Conservation (phyloP, 1,140 invertebrate genomes). For the Contarinia nasturtii region DNA sequence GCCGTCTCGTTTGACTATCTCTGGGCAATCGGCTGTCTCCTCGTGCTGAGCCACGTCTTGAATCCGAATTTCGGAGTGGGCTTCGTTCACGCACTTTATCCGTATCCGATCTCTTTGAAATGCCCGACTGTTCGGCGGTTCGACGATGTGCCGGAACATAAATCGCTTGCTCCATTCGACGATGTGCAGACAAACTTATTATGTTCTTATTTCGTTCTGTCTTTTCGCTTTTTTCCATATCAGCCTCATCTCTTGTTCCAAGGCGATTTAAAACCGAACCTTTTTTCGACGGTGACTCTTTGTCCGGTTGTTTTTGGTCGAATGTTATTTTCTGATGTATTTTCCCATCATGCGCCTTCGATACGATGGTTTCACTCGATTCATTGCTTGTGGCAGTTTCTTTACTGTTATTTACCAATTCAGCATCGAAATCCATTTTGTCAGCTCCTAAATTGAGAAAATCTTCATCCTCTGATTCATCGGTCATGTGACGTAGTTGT, state of each 20-base stretch:
- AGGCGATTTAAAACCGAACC: conserved; percentile 18
- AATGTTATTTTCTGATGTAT: not conserved
- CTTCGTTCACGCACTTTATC: too few species aligned
- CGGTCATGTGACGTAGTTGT: conserved; percentile 22
- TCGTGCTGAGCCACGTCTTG: too few species aligned
- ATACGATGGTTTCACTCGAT: not conserved
- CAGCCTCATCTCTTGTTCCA: conserved; percentile 8
- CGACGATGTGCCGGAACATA: conserved; percentile 19
- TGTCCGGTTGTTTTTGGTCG: not conserved
- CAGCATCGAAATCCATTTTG: not conserved
- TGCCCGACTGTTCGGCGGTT: conserved; percentile 4
- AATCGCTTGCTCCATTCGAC: conserved; percentile 13
- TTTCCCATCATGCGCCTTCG: not conserved
- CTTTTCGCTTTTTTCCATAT: not conserved
- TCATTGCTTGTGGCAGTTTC: not conserved
- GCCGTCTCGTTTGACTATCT: conserved; percentile 2
- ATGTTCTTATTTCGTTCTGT: not conserved
- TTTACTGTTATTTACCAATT: not conserved
- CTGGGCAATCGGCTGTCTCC: too few species aligned
- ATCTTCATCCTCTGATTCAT: conserved; percentile 31
- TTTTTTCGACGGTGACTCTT: conserved; percentile 6
- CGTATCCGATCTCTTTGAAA: too few species aligned
- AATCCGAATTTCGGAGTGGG: too few species aligned
- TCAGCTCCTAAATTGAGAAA: conserved; percentile 31
- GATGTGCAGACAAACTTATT: not conserved